Conservation (phyloP, 2,113 vertebrate species). For the Fulica atra region DNA sequence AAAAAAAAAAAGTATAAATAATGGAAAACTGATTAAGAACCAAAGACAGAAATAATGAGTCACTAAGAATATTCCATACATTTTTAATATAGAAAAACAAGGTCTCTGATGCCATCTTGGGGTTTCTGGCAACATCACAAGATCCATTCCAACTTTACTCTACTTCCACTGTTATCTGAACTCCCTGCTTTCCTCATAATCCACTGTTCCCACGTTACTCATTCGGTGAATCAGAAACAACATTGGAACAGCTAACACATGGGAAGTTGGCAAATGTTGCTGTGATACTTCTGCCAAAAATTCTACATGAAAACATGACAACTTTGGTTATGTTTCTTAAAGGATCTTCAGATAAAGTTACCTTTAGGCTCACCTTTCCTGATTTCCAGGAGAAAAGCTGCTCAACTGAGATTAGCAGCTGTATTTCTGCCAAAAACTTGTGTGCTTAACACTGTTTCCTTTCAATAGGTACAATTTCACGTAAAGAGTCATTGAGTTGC, state of each 20-base stretch:
- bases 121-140: constrained; percentile 9
- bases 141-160: not conserved
- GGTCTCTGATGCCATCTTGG: constrained; percentile 23
- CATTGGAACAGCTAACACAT: not conserved
- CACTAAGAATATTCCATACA: not conserved
- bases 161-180: not conserved
- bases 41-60: not conserved
- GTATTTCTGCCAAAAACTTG: not conserved
- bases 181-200: not conserved
- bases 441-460: not conserved
- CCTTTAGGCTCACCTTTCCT: not conserved
- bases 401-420: not conserved
- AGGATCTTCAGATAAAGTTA: not conserved
- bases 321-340: not conserved
- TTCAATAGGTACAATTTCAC: not conserved
- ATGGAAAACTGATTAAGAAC: not conserved
- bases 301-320: not conserved
- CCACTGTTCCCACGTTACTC: not conserved
- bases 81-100: not conserved
- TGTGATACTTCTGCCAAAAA: not conserved
- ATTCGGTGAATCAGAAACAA: not conserved
- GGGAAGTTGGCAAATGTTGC: not conserved
- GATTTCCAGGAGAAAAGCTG: not conserved
- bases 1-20: not conserved
- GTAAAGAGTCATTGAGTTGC: not conserved